phyloP scores from a whole-genome alignment of 2,888 invertebrate species.

The Encarsia formosa region DNA sequence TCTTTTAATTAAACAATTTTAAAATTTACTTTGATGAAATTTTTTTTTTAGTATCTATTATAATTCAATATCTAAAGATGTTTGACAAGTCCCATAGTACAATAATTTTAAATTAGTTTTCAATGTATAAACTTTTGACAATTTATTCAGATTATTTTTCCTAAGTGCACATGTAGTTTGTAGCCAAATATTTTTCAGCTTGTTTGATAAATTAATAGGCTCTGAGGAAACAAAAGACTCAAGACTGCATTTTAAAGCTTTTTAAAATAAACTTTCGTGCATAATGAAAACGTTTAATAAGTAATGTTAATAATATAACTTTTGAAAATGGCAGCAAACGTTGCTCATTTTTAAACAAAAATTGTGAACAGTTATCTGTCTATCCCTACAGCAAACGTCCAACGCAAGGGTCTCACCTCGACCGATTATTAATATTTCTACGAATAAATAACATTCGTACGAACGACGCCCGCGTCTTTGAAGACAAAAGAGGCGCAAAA shows the following conservation, averaged over 20 bases:
- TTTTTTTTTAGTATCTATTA: background rate
- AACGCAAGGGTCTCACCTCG: conserved; percentile 45
- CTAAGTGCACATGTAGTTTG: no score
- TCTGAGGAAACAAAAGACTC: conserved; percentile 20
- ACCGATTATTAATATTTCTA: conserved; percentile 38
- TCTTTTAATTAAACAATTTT: conserved; percentile 22
- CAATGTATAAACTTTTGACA: no score
- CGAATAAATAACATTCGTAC: conserved; percentile 21
- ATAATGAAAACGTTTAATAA: conserved; percentile 13
- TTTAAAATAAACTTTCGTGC: conserved; percentile 16
- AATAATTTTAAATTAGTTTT: no score
- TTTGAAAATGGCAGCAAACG: conserved; percentile 3
- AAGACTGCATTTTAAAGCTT: background rate
- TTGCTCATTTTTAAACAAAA: conserved; percentile 23
- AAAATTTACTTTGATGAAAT: background rate
- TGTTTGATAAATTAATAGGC: no score
- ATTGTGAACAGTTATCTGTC: conserved; percentile 41
- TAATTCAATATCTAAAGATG: no score
- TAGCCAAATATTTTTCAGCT: no score
- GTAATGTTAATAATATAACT: conserved; percentile 3
- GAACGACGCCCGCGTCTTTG: conserved; percentile 42
- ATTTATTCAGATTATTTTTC: no score
- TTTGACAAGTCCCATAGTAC: no score
- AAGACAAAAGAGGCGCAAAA: conserved; percentile 34
- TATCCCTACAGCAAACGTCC: conserved; percentile 51